Evolutionary conservation across 2,888 invertebrate genomes (phyloP).

Genomic region (Glomeris marginata): DNA sequence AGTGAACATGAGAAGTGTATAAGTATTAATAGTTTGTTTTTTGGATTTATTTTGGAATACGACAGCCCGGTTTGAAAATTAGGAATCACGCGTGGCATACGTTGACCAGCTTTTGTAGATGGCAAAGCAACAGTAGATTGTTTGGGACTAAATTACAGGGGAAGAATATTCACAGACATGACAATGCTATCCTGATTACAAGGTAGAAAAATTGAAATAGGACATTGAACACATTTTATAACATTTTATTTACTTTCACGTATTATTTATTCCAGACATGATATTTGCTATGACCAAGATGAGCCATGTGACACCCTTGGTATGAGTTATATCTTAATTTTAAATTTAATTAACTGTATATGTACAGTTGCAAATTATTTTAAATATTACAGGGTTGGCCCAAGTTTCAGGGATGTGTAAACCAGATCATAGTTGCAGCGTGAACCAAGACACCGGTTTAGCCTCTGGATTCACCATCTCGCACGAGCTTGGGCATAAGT

Average conservation of each 20-base stretch:
- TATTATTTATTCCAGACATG: conserved; percentile 25
- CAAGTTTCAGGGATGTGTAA: conserved; percentile 38
- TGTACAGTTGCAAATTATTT: no score
- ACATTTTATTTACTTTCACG: no score
- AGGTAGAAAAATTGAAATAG: conserved; percentile 24
- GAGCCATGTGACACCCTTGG: conserved; percentile 35
- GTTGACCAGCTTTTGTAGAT: conserved; percentile 32
- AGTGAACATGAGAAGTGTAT: no score
- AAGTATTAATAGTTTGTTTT: background rate
- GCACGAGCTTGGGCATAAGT: conserved; percentile 38
- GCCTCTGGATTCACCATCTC: conserved; percentile 37
- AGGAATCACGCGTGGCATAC: conserved; percentile 27
- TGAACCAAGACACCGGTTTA: conserved; percentile 37
- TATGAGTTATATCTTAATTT: no score
- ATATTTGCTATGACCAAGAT: conserved; percentile 30
- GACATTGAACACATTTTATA: no score
- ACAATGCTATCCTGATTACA: conserved; percentile 35
- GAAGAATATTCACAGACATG: conserved; percentile 29
- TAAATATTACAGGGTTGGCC: conserved; percentile 33
- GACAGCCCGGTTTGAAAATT: background rate
- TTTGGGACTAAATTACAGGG: conserved; percentile 21
- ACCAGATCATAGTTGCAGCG: conserved; percentile 33
- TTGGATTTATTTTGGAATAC: background rate
- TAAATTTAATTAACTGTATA: no score
- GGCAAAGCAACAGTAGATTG: conserved; percentile 32